Evolutionary conservation across 1,140 invertebrate genomes (phyloP).

Genomic region (Cyclargus thomasi): DNA sequence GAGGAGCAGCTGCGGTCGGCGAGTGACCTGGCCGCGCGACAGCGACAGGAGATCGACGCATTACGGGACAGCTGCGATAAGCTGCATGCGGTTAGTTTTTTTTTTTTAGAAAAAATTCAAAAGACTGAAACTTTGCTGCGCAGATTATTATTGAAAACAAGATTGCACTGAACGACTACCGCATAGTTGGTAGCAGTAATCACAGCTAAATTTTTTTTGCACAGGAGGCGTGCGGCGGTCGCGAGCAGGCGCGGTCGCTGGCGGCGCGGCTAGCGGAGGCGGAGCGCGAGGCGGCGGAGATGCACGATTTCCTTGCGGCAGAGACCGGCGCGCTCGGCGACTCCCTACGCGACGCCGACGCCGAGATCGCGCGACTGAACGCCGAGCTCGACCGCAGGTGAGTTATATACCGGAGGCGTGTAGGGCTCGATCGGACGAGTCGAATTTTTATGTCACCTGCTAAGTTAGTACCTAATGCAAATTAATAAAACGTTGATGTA

Average conservation of each 20-base stretch:
- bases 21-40: constrained; percentile 82
- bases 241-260: constrained; percentile 71
- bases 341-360: constrained; percentile 84
- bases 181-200: too few species aligned
- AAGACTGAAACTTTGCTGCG: too few species aligned
- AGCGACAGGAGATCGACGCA: constrained; percentile 85
- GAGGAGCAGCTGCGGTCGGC: constrained; percentile 85
- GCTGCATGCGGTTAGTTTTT: constrained; percentile 76
- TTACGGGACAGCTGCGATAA: constrained; percentile 80
- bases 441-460: too few species aligned
- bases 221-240: constrained; percentile 80
- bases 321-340: constrained; percentile 79
- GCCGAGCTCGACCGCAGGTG: constrained; percentile 74
- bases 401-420: constrained; percentile 20
- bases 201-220: too few species aligned
- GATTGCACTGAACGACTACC: too few species aligned
- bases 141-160: too few species aligned
- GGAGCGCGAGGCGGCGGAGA: constrained; percentile 75
- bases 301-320: constrained; percentile 81
- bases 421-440: too few species aligned
- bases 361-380: constrained; percentile 76
- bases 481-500: too few species aligned
- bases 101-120: not conserved
- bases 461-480: too few species aligned
- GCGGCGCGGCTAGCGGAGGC: constrained; percentile 81